These are phyloP conservation scores for Cherax destructor DNA, from an alignment of 1,140 invertebrate species.

Conservation along the genomic window DNA sequence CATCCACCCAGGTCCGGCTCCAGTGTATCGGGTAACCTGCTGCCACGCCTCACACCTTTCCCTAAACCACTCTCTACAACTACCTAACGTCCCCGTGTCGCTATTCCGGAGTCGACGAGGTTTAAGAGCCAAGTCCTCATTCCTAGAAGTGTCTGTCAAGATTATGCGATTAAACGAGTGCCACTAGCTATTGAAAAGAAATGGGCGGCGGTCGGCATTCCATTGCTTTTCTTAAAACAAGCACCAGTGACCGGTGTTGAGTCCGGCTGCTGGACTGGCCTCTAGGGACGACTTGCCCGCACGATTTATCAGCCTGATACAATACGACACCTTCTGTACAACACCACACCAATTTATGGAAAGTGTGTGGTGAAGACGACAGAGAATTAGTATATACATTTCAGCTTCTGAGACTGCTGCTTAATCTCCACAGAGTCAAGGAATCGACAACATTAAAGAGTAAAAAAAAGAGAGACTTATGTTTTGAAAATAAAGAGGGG, in stretches of 20 bases:
- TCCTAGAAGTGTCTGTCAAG: neutral
- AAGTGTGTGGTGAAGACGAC: conserved; percentile 44
- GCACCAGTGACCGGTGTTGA: conserved; percentile 57
- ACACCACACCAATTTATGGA: conserved; percentile 61
- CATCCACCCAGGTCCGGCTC: conserved; percentile 34
- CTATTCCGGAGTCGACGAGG: neutral
- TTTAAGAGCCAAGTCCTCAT: neutral
- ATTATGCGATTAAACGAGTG: conserved; percentile 61
- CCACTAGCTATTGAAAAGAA: conserved; percentile 57
- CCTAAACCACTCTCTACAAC: conserved; percentile 11
- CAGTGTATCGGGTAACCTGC: conserved; percentile 33
- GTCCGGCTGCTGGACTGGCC: conserved; percentile 67
- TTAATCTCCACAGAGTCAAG: neutral
- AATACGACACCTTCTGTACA: conserved; percentile 58
- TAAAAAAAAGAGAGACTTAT: too few species aligned
- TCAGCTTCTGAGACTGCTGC: neutral
- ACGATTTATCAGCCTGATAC: conserved; percentile 67
- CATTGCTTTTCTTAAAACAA: conserved; percentile 69
- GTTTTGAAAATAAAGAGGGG: too few species aligned
- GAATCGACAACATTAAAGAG: neutral
- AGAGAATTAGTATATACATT: conserved; percentile 41
- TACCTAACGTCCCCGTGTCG: neutral
- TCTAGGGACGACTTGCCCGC: conserved; percentile 55
- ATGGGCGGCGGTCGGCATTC: conserved; percentile 63
- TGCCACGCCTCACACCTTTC: conserved; percentile 12